Conservation (phyloP, 2,888 invertebrate genomes). For the Brachylomia viminalis region DNA sequence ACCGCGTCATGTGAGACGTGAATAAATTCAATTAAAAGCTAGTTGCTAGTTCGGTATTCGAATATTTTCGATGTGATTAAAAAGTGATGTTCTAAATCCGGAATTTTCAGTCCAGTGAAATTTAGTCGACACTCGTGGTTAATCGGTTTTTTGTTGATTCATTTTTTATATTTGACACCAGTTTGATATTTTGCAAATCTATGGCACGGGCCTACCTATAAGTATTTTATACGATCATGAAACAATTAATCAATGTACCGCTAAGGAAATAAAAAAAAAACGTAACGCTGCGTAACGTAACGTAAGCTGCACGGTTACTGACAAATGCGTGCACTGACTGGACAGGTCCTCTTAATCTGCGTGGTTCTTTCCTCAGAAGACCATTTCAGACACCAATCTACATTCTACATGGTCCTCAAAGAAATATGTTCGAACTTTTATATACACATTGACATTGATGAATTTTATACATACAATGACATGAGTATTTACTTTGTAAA, state of each 20-base stretch:
- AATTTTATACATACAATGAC: no score
- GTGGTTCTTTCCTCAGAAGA: no score
- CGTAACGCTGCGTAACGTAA: no score
- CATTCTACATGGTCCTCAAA: no score
- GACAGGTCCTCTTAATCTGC: no score
- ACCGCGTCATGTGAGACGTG: slow-evolving; percentile 61
- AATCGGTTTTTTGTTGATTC: slow-evolving; percentile 1
- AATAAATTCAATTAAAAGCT: slow-evolving; percentile 70
- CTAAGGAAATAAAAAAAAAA: neutral
- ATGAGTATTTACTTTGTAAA: no score
- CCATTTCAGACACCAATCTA: no score
- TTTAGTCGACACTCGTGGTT: neutral
- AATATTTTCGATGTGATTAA: slow-evolving; percentile 56
- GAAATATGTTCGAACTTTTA: no score
- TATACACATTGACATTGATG: no score
- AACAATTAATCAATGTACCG: neutral
- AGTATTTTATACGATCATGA: neutral
- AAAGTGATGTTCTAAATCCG: slow-evolving; percentile 37
- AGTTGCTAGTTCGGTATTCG: slow-evolving; percentile 58
- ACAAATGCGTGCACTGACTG: no score
- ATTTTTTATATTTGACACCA: neutral
- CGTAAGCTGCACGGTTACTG: no score
- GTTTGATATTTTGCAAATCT: neutral
- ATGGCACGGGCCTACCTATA: neutral
- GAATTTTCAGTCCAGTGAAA: slow-evolving; percentile 17